Conservation (phyloP, 1,140 invertebrate genomes). For the Philotrypesis tridentata region DNA sequence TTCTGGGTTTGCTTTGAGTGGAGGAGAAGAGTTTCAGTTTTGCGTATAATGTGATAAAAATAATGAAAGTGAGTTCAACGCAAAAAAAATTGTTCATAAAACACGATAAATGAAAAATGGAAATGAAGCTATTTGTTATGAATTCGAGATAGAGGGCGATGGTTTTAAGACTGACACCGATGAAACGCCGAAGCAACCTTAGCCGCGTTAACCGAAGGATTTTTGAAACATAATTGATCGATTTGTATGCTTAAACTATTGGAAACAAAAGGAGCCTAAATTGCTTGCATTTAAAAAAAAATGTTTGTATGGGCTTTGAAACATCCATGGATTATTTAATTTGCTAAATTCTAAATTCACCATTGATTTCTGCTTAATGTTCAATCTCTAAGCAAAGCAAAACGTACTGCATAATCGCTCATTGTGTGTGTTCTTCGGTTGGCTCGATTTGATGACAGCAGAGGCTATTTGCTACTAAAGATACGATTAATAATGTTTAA, state of each 20-base stretch:
- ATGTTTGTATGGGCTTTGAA: neutral
- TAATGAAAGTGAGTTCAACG: neutral
- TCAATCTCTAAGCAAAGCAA: neutral
- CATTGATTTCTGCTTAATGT: neutral
- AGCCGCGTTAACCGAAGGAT: slow-evolving; percentile 1
- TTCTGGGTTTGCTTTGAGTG: neutral
- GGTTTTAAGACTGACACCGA: slow-evolving; percentile 21
- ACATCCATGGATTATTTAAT: neutral
- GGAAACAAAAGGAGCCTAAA: neutral
- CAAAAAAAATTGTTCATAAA: slow-evolving; percentile 4
- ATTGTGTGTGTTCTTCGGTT: neutral
- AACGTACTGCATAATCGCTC: neutral
- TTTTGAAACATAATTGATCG: neutral
- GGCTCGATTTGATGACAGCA: neutral
- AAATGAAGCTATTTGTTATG: slow-evolving; percentile 11
- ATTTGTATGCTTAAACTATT: neutral
- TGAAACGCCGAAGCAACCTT: slow-evolving; percentile 8
- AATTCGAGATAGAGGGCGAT: slow-evolving; percentile 17
- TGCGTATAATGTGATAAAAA: neutral
- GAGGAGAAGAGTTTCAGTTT: neutral
- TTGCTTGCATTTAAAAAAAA: neutral
- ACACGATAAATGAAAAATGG: neutral
- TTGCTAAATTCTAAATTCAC: neutral
- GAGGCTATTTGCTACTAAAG: slow-evolving; percentile 25
- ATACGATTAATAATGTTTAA: slow-evolving; percentile 16